Evolutionary conservation across 1,140 invertebrate species (phyloP).

Genomic region (Ectropis grisescens): DNA sequence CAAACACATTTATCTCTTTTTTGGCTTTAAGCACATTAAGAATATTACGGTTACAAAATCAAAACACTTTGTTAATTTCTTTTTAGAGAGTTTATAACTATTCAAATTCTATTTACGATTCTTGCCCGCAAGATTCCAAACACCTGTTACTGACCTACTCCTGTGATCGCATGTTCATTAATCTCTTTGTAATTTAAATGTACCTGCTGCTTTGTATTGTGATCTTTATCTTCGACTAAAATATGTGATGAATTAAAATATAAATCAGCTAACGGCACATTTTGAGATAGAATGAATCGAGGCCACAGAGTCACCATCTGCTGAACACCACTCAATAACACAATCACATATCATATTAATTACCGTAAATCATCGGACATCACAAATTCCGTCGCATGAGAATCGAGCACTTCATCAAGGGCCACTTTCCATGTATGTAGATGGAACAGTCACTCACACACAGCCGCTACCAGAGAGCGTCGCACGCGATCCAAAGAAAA

Average conservation of each 20-base stretch:
- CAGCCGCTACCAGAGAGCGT: constrained; percentile 41
- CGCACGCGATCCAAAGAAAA: constrained; percentile 65
- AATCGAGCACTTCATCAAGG: constrained; percentile 33
- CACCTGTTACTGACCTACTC: neutral
- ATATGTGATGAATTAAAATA: constrained; percentile 14
- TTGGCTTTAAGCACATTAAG: no score
- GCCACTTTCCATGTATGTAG: constrained; percentile 46
- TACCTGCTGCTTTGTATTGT: neutral
- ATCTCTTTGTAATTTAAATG: neutral
- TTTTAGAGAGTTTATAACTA: no score
- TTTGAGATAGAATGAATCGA: constrained; percentile 35
- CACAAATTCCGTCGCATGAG: constrained; percentile 32
- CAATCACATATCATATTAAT: constrained; percentile 32
- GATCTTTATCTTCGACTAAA: no score
- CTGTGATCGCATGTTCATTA: constrained; percentile 8
- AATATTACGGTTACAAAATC: no score
- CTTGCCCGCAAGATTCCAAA: no score
- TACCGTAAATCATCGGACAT: constrained; percentile 49
- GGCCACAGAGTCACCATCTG: constrained; percentile 47
- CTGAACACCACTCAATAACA: constrained; percentile 32
- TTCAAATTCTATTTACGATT: no score
- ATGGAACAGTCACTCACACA: constrained; percentile 62
- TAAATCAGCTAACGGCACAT: constrained; percentile 43
- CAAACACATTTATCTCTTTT: no score
- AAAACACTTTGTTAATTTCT: no score